Base-by-base conservation (phyloP, 2,797 vertebrate species). In the Cephalopachus bancanus region DNA sequence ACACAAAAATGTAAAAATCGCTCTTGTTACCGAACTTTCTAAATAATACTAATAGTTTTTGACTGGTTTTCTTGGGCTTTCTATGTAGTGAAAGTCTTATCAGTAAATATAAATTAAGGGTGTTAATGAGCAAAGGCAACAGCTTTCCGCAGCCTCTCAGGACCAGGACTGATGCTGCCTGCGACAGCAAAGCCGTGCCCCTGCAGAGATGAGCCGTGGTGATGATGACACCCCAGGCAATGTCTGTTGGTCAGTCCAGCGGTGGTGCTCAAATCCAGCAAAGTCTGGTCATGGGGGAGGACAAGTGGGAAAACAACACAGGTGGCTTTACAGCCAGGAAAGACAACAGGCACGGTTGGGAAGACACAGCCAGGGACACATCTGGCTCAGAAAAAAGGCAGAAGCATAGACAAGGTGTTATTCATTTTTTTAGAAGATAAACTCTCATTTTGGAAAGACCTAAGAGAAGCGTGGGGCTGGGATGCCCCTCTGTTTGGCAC, bases 251-350 rank as follows among this genome's bases (percentile, higher is more conserved):
- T 7, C 12, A 12, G 14, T 20, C 16, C 22, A 53, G 33, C 28
- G 19, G 5, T 12, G 19, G 5, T 10, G 4, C n/a, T 57, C 60
- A 33, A 4, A 5, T 17, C 5, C 12, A 30, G 2, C 17, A 75
- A 2, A 44, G 10, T 5, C n/a, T 72, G 30, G 5, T 6, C 2
- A 26, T 22, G 37, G 10, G 51, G 14, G 5, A 8, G 0, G 11
- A 26, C 28, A 33, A 10, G 10, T 11, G 6, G 24, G 20, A 1
- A 26, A 26, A 28, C 9, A 57, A 24, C 28, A 51, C 4, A 7
- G 7, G 15, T 57, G 55, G 2, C 8, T 67, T 51, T 83, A n/a
- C 55, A n/a, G 10, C 22, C 67, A 19, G 33, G 17, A 91, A 81
- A 76, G 59, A n/a, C n/a, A 49, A 69, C 53, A 44, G 11, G 30